phyloP scores from a whole-genome alignment of 2,113 vertebrate genomes.

The Gobio gobio region DNA sequence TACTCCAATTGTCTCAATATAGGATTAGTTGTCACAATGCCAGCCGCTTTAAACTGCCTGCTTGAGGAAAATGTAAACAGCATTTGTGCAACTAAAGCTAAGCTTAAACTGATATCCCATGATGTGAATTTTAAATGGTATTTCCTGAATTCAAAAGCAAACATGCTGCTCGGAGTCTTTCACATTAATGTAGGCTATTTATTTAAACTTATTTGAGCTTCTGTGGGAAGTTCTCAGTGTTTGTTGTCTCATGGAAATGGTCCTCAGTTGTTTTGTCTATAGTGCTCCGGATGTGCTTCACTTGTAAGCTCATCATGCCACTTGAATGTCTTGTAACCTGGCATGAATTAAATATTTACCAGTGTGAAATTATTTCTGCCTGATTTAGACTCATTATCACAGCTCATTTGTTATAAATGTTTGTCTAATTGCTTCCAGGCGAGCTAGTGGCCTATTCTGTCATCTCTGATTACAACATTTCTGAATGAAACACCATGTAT shows the following conservation, averaged over 20 bases:
- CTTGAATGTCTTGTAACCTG: not conserved
- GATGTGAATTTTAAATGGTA: not conserved
- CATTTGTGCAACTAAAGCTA: not conserved
- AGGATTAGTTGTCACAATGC: not conserved
- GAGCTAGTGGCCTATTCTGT: not conserved
- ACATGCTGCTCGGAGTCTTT: not conserved
- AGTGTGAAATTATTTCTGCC: constrained; percentile 13
- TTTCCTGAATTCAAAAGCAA: constrained; percentile 31
- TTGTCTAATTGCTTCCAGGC: not conserved
- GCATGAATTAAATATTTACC: not conserved
- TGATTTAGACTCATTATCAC: not conserved
- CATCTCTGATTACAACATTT: not conserved
- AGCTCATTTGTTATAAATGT: not conserved
- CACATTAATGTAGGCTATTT: not conserved
- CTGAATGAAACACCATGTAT: not conserved
- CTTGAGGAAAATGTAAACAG: not conserved
- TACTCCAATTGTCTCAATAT: not conserved
- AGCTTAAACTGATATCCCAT: not conserved
- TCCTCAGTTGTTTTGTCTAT: not conserved
- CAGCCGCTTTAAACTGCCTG: not conserved
- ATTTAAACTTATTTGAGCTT: not conserved
- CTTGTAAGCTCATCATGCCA: not conserved
- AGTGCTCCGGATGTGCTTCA: not conserved
- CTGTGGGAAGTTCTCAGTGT: constrained; percentile 13
- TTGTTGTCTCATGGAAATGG: constrained; percentile 8